Base-by-base conservation (phyloP, 2,797 vertebrate species). In the Dermochelys coriacea region DNA sequence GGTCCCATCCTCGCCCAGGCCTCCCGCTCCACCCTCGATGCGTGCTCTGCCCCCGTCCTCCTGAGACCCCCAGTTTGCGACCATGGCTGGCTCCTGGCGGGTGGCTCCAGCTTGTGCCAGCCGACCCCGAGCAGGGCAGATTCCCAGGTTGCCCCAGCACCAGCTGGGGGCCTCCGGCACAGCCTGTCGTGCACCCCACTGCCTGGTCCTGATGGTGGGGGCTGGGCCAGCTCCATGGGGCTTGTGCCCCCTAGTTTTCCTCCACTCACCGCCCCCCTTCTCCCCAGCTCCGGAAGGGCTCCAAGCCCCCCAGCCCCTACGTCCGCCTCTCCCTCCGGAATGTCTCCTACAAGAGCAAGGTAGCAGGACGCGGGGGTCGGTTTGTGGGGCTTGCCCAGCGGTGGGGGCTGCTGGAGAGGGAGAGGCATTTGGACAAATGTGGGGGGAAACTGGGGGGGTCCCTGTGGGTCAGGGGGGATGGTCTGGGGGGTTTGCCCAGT, bases 261-360 rank as follows among this genome's bases (percentile, higher is more conserved):
- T 9, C 5, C 4, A 23, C 19, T 55, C 3, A 4, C 8, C 16
- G 0, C 37, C 34, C 41, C 80, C 31, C 5, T 27, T 80, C 25
- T 87, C 75, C 59, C 88, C 86, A 99, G 99, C 91, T 99, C 85
- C 99, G 99, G 90, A 99, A 99, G 96, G 99, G 97, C 59, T 98
- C 98, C 88, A 99, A 99, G 91, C 98, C 98, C 41, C 99, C 99
- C 51, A 98, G 98, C 79, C 97, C 98, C 49, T 99, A 98, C 8
- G 98, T 97, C 45, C 99, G 98, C 89, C 92, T 99, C 78, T 80
- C 96, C 3, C 97, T 99, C 45, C 98, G 98, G 88, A 97, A 98
- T 4, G 77, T 96, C 52, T 97, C 98, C 14, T 92, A 98, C 95
- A 99, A 98, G 97, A 99, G 99, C 82, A 99, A 99, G 98, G 99